A percentile compares a stretch with the other conserved stretches of the same genome.
phyloP scores from a whole-genome alignment of 2,888 invertebrate species.

The Smittia sp. region DNA sequence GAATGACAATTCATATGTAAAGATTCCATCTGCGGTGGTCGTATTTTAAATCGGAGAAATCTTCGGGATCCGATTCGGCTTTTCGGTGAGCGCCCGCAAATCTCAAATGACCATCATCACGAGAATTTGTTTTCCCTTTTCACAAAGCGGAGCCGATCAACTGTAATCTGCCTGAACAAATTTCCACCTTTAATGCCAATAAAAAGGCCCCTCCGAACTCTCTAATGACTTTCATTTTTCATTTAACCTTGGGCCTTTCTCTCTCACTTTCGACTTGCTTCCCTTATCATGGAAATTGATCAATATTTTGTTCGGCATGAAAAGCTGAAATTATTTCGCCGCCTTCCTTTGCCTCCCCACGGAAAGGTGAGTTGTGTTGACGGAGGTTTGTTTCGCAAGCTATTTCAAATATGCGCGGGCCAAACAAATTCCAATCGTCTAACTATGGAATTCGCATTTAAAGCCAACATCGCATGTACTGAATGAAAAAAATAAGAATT shows the following conservation, averaged over 20 bases:
- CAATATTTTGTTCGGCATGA: neutral
- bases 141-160: neutral
- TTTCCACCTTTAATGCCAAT: constrained; percentile 13
- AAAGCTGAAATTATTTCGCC: neutral
- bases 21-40: neutral
- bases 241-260: constrained; percentile 26
- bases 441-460: no score
- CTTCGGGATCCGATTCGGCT: no score
- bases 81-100: no score
- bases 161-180: constrained; percentile 23
- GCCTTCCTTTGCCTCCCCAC: neutral
- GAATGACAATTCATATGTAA: no score
- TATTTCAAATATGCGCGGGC: no score
- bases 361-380: neutral
- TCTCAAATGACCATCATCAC: neutral
- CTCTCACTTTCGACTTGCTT: neutral
- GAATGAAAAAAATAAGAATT: no score
- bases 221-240: constrained; percentile 38
- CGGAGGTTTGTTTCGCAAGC: neutral
- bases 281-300: neutral
- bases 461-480: no score
- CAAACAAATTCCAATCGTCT: no score
- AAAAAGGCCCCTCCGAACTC: neutral
- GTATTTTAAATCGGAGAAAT: neutral
- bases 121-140: neutral